phyloP scores from a whole-genome alignment of 2,888 invertebrate genomes.

The Archaeoteleia sp. region DNA sequence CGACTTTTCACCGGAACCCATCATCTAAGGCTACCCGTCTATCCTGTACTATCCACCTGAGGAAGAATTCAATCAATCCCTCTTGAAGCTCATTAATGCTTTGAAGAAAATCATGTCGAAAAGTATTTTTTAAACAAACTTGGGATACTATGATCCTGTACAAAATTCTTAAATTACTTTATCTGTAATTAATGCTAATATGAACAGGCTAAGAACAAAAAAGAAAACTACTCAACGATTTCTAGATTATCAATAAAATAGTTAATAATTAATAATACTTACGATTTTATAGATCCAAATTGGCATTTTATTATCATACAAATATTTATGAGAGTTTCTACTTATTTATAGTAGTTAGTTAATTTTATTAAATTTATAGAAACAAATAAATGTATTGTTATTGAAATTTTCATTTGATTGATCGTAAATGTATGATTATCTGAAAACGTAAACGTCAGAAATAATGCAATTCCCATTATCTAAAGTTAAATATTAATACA shows the following conservation, averaged over 20 bases:
- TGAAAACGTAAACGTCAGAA: too few relatives aligned
- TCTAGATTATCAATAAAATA: not conserved
- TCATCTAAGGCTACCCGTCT: slow-evolving; percentile 42
- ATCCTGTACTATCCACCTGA: slow-evolving; percentile 44
- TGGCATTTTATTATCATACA: too few relatives aligned
- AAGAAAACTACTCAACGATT: not conserved
- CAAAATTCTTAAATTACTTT: not conserved
- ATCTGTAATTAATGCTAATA: not conserved
- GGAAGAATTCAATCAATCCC: slow-evolving; percentile 54
- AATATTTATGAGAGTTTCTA: too few relatives aligned
- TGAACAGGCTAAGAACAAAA: not conserved
- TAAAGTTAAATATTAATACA: too few relatives aligned
- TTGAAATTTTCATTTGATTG: too few relatives aligned
- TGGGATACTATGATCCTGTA: slow-evolving; percentile 2
- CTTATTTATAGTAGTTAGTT: too few relatives aligned
- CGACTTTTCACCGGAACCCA: slow-evolving; percentile 33
- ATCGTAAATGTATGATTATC: too few relatives aligned
- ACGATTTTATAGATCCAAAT: not conserved
- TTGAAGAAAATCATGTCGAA: slow-evolving; percentile 7
- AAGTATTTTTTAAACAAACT: slow-evolving; percentile 12
- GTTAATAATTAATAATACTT: too few relatives aligned
- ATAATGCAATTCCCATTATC: too few relatives aligned
- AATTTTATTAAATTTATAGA: too few relatives aligned
- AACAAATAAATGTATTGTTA: too few relatives aligned
- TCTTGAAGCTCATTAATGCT: slow-evolving; percentile 49